Conservation (phyloP, 2,113 vertebrate genomes). For the Nothocercus nigrocapillus region DNA sequence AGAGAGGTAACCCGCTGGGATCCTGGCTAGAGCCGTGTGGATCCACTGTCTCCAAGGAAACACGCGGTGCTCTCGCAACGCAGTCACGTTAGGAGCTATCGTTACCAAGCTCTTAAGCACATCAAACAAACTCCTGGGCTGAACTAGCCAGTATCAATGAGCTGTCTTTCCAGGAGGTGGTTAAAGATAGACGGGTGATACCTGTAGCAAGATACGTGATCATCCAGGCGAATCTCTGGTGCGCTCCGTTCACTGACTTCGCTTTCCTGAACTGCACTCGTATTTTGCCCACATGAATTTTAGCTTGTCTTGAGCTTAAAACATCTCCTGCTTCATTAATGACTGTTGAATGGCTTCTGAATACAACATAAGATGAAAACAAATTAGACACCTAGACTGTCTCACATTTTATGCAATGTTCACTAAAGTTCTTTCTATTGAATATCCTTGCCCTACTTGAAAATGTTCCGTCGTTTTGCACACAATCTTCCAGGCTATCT, state of each 20-base stretch:
- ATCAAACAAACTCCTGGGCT: slow-evolving; percentile 64
- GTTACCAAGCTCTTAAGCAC: slow-evolving; percentile 69
- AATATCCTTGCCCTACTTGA: neutral
- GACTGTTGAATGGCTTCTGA: neutral
- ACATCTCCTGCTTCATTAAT: neutral
- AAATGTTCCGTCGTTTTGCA: neutral
- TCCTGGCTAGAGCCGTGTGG: slow-evolving; percentile 19
- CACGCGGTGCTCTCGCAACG: slow-evolving; percentile 74
- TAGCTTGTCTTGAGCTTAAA: neutral
- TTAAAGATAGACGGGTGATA: slow-evolving; percentile 32
- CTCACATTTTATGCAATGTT: neutral
- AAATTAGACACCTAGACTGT: neutral
- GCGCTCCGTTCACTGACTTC: neutral
- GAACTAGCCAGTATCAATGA: slow-evolving; percentile 6
- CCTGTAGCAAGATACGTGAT: neutral
- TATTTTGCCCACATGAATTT: neutral
- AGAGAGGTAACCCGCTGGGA: slow-evolving; percentile 35
- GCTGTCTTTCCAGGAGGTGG: neutral
- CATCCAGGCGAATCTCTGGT: neutral
- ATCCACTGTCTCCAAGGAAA: slow-evolving; percentile 72
- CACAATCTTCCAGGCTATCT: neutral
- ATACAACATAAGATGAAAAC: neutral
- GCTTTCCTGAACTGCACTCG: neutral
- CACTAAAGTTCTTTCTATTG: neutral
- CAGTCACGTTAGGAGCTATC: slow-evolving; percentile 64